Percentiles rank a stretch among this genome's conserved stretches.
These are phyloP conservation scores for Pseudomyrmex concolor DNA, from an alignment of 1,140 invertebrate genomes.

Conservation along the genomic window DNA sequence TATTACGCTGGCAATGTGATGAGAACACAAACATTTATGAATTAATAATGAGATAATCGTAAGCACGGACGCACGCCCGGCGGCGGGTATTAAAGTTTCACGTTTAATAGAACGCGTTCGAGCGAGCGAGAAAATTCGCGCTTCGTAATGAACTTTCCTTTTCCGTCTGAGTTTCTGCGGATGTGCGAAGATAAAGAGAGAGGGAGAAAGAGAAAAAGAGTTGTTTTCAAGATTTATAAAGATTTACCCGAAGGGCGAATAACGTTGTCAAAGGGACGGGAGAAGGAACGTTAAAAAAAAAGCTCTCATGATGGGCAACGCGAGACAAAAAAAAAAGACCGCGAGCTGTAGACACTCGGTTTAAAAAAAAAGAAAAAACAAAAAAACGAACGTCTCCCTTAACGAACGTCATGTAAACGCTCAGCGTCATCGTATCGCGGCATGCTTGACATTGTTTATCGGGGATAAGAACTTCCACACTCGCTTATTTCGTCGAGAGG, in stretches of 20 bases:
- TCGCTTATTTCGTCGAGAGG: constrained; percentile 19
- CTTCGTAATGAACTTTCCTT: constrained; percentile 31
- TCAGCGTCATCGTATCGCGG: constrained; percentile 50
- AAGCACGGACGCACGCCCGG: background rate
- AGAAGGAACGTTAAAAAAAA: constrained; percentile 15
- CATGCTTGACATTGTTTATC: constrained; percentile 73
- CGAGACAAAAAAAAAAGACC: constrained; percentile 55
- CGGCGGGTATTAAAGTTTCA: constrained; percentile 8
- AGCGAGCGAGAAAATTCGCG: background rate
- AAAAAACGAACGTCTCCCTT: constrained; percentile 45
- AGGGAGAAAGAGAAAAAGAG: no score
- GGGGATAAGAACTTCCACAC: constrained; percentile 44
- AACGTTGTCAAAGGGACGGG: constrained; percentile 63
- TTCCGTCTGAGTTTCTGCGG: background rate
- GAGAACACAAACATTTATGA: constrained; percentile 62
- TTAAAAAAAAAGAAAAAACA: constrained; percentile 36
- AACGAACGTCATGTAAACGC: constrained; percentile 67
- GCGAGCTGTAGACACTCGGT: constrained; percentile 55
- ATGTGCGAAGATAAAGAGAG: no score
- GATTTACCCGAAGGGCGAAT: constrained; percentile 34
- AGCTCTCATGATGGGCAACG: constrained; percentile 36
- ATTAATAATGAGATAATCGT: constrained; percentile 63
- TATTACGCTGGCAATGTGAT: constrained; percentile 56
- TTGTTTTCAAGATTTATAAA: constrained; percentile 35
- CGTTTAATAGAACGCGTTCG: background rate